Evolutionary conservation across 2,888 invertebrate genomes (phyloP).

Genomic region (Sphinx pinastri): DNA sequence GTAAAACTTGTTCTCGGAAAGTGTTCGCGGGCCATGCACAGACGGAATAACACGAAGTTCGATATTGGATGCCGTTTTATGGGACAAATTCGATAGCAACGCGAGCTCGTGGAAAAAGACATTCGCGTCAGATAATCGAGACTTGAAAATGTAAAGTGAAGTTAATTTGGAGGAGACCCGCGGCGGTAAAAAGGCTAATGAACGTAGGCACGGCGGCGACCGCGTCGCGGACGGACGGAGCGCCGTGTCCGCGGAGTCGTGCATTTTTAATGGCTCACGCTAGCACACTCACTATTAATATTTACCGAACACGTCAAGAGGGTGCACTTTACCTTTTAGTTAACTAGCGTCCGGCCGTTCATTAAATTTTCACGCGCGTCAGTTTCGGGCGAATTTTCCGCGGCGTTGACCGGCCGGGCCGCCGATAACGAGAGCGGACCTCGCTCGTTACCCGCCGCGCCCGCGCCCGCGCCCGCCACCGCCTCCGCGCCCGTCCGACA

Average conservation of each 20-base stretch:
- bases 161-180: conserved; percentile 55
- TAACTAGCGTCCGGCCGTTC: conserved; percentile 84
- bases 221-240: conserved; percentile 30
- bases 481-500: conserved; percentile 47
- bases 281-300: conserved; percentile 83
- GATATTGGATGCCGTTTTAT: conserved; percentile 76
- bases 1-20: conserved; percentile 75
- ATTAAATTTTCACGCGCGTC: conserved; percentile 85
- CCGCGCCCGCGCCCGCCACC: conserved; percentile 41
- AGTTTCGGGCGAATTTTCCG: conserved; percentile 84
- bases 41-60: conserved; percentile 66
- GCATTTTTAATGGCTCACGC: conserved; percentile 82
- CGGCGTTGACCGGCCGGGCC: conserved; percentile 78
- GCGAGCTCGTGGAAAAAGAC: conserved; percentile 52
- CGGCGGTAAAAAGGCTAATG: conserved; percentile 72
- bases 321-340: conserved; percentile 85
- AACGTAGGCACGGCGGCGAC: conserved; percentile 50
- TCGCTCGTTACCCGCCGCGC: conserved; percentile 65
- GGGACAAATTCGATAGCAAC: conserved; percentile 64
- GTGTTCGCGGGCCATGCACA: conserved; percentile 73
- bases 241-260: conserved; percentile 79
- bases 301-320: conserved; percentile 84
- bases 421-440: conserved; percentile 70
- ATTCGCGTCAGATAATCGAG: conserved; percentile 51
- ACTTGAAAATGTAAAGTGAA: conserved; percentile 41